phyloP scores from a whole-genome alignment of 2,888 invertebrate genomes.

The Cybosia mesomella region DNA sequence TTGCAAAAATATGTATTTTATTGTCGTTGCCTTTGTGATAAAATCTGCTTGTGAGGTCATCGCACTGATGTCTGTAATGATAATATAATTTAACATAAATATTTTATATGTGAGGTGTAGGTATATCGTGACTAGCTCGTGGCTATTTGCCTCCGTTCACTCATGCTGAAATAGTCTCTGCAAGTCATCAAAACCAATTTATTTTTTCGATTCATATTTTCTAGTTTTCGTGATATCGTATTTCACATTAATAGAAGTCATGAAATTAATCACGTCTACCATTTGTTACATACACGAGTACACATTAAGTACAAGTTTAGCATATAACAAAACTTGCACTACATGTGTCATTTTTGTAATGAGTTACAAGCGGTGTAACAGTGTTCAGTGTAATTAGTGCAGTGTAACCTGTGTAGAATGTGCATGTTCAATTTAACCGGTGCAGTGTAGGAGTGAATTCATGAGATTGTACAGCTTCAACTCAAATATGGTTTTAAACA shows the following conservation, averaged over 20 bases:
- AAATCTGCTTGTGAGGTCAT: conserved; percentile 64
- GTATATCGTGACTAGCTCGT: conserved; percentile 50
- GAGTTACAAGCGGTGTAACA: neutral
- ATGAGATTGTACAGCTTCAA: neutral
- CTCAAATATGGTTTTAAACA: neutral
- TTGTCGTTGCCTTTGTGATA: conserved; percentile 63
- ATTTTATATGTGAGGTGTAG: conserved; percentile 46
- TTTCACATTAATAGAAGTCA: neutral
- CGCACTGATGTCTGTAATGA: conserved; percentile 56
- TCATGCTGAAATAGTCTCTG: neutral
- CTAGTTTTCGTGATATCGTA: neutral
- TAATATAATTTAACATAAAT: conserved; percentile 48
- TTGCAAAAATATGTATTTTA: conserved; percentile 63
- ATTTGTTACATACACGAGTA: neutral
- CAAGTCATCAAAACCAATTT: conserved; percentile 8
- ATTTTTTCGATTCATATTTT: conserved; percentile 5
- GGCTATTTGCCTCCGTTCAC: conserved; percentile 34
- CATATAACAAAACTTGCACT: too few species aligned
- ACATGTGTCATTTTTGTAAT: too few species aligned
- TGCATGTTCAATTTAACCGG: too few species aligned
- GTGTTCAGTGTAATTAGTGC: neutral
- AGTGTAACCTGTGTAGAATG: neutral
- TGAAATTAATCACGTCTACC: conserved; percentile 5
- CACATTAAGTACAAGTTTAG: neutral
- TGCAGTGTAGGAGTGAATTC: too few species aligned